Percentiles rank a stretch among this genome's conserved stretches.
Conservation (phyloP, 2,113 vertebrate species). For the Vireo altiloquus region DNA sequence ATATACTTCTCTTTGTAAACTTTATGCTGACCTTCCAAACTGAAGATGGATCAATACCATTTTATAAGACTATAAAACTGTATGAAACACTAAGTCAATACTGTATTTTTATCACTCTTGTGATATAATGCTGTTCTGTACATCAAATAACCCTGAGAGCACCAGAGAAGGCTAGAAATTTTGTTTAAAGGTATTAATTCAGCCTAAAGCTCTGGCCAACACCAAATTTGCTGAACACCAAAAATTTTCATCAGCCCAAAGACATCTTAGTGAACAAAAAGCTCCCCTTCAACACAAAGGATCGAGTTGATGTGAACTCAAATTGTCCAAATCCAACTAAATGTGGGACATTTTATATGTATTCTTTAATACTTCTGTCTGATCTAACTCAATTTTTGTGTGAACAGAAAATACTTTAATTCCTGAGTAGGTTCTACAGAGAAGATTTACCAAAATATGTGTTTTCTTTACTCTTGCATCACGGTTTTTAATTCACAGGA, state of each 20-base stretch:
- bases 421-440: neutral
- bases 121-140: conserved; percentile 14
- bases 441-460: neutral
- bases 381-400: neutral
- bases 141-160: conserved; percentile 6
- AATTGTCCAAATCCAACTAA: neutral
- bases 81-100: conserved; percentile 53
- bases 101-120: conserved; percentile 7
- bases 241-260: neutral
- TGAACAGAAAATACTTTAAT: neutral
- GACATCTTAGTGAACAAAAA: neutral
- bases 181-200: neutral
- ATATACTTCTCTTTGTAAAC: conserved; percentile 6
- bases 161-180: neutral
- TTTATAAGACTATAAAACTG: conserved; percentile 51
- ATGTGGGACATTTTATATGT: neutral
- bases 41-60: conserved; percentile 45
- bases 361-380: neutral
- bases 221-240: neutral
- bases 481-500: neutral
- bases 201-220: neutral
- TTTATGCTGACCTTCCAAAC: conserved; percentile 44
- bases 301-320: neutral
- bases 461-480: neutral
- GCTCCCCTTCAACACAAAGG: fast-evolving